These are phyloP conservation scores for Patiria pectinifera DNA, from an alignment of 53 echinoderm and acorn worm species.

Conservation along the genomic window DNA sequence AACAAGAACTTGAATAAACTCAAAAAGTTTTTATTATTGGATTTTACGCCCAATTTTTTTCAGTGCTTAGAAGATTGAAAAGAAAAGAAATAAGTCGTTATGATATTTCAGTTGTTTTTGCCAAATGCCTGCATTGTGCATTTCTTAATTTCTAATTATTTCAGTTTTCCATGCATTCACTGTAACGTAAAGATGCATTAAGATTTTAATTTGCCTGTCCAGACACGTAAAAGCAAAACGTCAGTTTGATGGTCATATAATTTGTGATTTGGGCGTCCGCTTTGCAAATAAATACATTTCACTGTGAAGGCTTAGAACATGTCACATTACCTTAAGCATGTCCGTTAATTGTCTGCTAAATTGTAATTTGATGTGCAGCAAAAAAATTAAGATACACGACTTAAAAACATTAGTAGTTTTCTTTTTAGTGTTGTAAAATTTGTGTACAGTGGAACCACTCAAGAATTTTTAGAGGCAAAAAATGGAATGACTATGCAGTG, in stretches of 20 bases:
- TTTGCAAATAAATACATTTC: neutral
- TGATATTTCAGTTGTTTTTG: neutral
- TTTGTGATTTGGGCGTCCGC: neutral
- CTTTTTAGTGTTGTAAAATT: slow-evolving; percentile 43
- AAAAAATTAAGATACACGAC: slow-evolving; percentile 35
- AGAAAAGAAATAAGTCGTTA: neutral
- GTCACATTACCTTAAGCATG: neutral
- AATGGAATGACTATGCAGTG: neutral
- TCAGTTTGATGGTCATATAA: neutral
- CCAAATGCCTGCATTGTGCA: neutral
- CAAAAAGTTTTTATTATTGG: no score
- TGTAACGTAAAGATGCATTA: neutral
- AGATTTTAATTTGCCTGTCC: neutral
- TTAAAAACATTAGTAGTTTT: neutral
- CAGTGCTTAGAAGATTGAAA: neutral
- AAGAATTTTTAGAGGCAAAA: slow-evolving; percentile 44
- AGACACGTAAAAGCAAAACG: neutral
- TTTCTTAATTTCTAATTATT: neutral
- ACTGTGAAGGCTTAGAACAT: slow-evolving; percentile 1
- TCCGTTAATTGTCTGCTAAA: slow-evolving; percentile 33
- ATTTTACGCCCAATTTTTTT: neutral
- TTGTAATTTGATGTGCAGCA: slow-evolving; percentile 29
- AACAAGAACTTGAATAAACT: no score
- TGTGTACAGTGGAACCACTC: slow-evolving; percentile 56
- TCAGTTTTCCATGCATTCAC: neutral